Percentiles rank a stretch among this genome's conserved stretches.
phyloP scores from a whole-genome alignment of 64 coral and sea anemone genomes.

The Porites lutea region DNA sequence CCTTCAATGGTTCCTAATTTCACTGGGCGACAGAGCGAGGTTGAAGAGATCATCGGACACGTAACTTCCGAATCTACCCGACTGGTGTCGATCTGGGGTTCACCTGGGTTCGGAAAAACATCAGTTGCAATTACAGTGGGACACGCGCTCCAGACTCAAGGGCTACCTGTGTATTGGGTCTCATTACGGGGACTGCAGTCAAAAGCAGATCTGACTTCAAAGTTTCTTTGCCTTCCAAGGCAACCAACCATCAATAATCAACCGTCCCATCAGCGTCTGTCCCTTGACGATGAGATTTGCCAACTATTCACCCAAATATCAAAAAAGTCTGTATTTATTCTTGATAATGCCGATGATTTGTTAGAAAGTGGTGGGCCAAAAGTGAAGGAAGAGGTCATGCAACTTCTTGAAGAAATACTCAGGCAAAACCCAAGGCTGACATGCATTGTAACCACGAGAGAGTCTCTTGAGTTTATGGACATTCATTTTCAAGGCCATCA shows the following conservation, averaged over 20 bases:
- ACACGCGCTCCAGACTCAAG: too few species aligned
- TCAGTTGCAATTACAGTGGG: slow-evolving; percentile 11
- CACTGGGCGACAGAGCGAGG: slow-evolving; percentile 48
- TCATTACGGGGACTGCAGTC: slow-evolving; percentile 35
- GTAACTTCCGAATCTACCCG: background rate
- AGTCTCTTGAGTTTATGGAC: background rate
- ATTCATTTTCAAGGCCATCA: background rate
- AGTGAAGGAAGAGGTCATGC: background rate
- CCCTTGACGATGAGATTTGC: too few species aligned
- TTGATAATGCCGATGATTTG: slow-evolving; percentile 31
- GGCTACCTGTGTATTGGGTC: background rate
- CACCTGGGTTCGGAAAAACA: slow-evolving; percentile 64
- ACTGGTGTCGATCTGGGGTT: slow-evolving; percentile 48
- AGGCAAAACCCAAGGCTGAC: background rate
- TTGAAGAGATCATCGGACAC: background rate
- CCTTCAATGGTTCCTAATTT: slow-evolving; percentile 12
- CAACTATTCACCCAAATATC: too few species aligned
- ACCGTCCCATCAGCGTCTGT: background rate
- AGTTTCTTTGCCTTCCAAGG: background rate
- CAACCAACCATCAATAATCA: background rate
- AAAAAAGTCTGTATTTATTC: too few species aligned
- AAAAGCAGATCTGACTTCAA: background rate
- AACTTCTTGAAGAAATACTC: background rate
- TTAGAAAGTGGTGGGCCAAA: background rate
- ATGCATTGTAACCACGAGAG: background rate